Percentiles rank a stretch among this genome's conserved stretches.
These are phyloP conservation scores for Troides oblongomaculatus DNA, from an alignment of 2,888 invertebrate species.

Conservation along the genomic window DNA sequence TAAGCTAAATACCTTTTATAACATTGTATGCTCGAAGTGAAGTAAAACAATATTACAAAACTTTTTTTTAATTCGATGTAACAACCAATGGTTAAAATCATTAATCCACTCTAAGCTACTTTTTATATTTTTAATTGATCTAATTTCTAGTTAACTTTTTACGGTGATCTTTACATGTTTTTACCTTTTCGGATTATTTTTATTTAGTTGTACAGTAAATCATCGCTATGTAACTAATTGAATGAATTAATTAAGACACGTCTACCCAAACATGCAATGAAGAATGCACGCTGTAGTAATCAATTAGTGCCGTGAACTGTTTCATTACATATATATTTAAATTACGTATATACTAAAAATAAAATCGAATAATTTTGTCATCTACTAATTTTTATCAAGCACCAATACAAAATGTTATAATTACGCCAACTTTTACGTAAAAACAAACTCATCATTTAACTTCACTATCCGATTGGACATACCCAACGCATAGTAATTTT, in stretches of 20 bases:
- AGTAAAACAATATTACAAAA: not conserved
- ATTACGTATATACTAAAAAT: no score
- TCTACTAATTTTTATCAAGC: no score
- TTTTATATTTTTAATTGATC: slow-evolving; percentile 23
- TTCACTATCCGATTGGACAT: no score
- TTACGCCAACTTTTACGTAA: no score
- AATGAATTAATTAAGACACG: slow-evolving; percentile 19
- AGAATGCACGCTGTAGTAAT: slow-evolving; percentile 19
- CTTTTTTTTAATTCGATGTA: not conserved
- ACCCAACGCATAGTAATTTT: no score
- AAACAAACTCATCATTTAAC: no score
- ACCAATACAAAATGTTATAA: no score
- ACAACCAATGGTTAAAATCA: not conserved
- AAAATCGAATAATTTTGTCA: no score
- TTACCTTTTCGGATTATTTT: slow-evolving; percentile 15
- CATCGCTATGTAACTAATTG: slow-evolving; percentile 19
- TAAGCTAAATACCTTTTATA: no score
- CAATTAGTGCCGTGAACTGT: slow-evolving; percentile 15
- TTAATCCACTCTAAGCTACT: not conserved
- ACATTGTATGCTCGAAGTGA: no score
- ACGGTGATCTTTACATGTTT: slow-evolving; percentile 14
- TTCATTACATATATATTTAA: not conserved
- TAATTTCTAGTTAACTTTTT: slow-evolving; percentile 22
- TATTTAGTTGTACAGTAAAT: slow-evolving; percentile 11
- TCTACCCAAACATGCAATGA: slow-evolving; percentile 19